phyloP scores from a whole-genome alignment of 2,888 invertebrate genomes.

The Phragmatobia fuliginosa region DNA sequence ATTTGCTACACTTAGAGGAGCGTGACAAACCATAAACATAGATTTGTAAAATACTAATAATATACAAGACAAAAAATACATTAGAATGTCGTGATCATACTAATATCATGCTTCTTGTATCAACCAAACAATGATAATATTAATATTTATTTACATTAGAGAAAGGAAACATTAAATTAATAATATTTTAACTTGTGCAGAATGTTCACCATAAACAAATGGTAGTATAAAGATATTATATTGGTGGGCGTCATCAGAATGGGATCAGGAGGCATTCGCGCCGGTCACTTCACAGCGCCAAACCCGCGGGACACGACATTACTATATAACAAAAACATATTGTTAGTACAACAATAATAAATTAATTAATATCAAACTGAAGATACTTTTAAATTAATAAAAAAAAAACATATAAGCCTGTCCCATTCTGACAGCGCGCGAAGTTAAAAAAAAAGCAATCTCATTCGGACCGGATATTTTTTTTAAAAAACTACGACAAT shows the following conservation, averaged over 20 bases:
- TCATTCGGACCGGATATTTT: slow-evolving; percentile 29
- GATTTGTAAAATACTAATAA: slow-evolving; percentile 55
- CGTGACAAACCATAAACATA: slow-evolving; percentile 65
- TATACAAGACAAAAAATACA: slow-evolving; percentile 63
- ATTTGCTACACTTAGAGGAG: slow-evolving; percentile 45
- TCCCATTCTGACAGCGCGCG: slow-evolving; percentile 16
- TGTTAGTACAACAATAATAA: slow-evolving; percentile 1
- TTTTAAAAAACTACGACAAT: slow-evolving; percentile 24
- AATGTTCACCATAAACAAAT: slow-evolving; percentile 35
- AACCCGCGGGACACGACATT: slow-evolving; percentile 7
- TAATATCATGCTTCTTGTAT: slow-evolving; percentile 36
- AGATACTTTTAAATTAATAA: background rate
- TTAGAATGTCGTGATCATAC: slow-evolving; percentile 43
- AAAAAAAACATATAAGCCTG: too few species aligned
- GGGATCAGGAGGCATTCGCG: slow-evolving; percentile 10
- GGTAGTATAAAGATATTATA: slow-evolving; percentile 16
- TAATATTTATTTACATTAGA: slow-evolving; percentile 45
- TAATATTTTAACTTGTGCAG: slow-evolving; percentile 31
- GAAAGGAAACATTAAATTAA: slow-evolving; percentile 29
- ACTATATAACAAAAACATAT: slow-evolving; percentile 12
- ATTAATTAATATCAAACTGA: background rate
- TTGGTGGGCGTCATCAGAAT: slow-evolving; percentile 15
- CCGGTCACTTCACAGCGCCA: slow-evolving; percentile 4
- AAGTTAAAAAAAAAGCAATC: slow-evolving; percentile 26
- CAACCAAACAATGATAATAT: slow-evolving; percentile 37